A percentile compares a stretch with the other conserved stretches of the same genome.
Evolutionary conservation across 1,140 invertebrate genomes (phyloP).

Genomic region (Heliconius hewitsoni): DNA sequence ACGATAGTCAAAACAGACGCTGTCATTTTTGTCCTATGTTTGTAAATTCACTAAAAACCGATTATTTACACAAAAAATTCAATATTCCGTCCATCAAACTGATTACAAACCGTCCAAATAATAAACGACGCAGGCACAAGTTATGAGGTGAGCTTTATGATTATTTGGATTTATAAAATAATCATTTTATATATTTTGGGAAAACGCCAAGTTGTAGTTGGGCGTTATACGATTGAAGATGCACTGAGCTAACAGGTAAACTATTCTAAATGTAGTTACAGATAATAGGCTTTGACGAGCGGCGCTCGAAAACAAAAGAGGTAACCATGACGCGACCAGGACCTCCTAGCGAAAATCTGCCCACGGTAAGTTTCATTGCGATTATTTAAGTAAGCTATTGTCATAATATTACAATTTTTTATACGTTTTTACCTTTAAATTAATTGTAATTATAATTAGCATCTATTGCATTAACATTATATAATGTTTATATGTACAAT

Average conservation of each 20-base stretch:
- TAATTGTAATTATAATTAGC: too few species aligned
- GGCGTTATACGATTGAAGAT: constrained; percentile 33
- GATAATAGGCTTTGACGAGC: constrained; percentile 51
- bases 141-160: constrained; percentile 27
- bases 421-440: too few species aligned
- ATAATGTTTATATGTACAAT: too few species aligned
- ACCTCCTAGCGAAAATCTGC: constrained; percentile 89
- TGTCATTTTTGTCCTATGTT: constrained; percentile 31
- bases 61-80: constrained; percentile 17
- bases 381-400: neutral
- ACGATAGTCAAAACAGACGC: constrained; percentile 17
- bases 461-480: too few species aligned
- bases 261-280: constrained; percentile 38
- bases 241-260: constrained; percentile 32
- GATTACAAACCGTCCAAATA: constrained; percentile 23
- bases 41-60: constrained; percentile 33
- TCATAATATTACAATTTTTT: neutral
- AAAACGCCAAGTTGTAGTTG: constrained; percentile 26
- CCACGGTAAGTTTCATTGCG: constrained; percentile 72
- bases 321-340: neutral
- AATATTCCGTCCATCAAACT: constrained; percentile 37
- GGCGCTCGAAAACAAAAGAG: constrained; percentile 27
- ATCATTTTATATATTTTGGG: constrained; percentile 10
- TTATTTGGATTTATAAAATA: too few species aligned
- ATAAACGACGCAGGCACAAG: constrained; percentile 21